These are phyloP conservation scores for Drosophila lini DNA, from an alignment of 1,140 invertebrate genomes.

Conservation along the genomic window DNA sequence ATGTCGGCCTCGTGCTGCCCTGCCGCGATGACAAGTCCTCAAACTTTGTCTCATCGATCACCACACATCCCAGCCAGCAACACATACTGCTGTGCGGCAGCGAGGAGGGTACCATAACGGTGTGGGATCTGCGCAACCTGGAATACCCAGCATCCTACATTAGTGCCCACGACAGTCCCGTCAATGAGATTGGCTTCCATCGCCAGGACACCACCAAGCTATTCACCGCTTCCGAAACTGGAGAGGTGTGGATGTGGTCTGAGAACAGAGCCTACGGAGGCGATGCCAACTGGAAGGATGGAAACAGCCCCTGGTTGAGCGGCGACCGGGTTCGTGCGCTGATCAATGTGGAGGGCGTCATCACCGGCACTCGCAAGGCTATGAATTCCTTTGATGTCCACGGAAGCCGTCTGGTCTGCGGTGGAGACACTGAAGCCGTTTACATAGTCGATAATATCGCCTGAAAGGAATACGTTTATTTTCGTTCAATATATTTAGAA, in stretches of 20 bases:
- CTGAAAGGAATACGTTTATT: conserved; percentile 10
- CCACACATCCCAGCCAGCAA: conserved; percentile 93
- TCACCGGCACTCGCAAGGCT: conserved; percentile 89
- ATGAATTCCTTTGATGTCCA: conserved; percentile 92
- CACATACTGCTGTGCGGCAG: conserved; percentile 92
- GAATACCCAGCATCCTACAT: conserved; percentile 92
- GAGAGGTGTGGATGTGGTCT: conserved; percentile 95
- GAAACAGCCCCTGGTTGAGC: conserved; percentile 87
- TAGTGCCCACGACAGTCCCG: conserved; percentile 90
- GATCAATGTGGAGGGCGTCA: conserved; percentile 90
- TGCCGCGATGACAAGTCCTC: conserved; percentile 87
- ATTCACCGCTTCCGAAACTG: conserved; percentile 91
- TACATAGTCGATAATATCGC: conserved; percentile 88
- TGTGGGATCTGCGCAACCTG: conserved; percentile 94
- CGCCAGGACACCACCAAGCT: conserved; percentile 92
- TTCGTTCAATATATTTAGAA: conserved; percentile 13
- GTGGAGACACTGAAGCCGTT: conserved; percentile 93
- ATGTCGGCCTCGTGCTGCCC: conserved; percentile 88
- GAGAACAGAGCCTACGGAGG: conserved; percentile 80
- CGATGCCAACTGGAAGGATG: conserved; percentile 41
- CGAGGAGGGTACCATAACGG: conserved; percentile 92
- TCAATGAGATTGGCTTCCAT: conserved; percentile 94
- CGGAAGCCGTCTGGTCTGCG: conserved; percentile 89
- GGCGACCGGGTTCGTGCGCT: conserved; percentile 88
- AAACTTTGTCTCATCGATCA: conserved; percentile 89